A percentile compares a stretch with the other conserved stretches of the same genome.
These are phyloP conservation scores for Forbesichthys papilliferus DNA, from an alignment of 2,113 vertebrate species.

Conservation along the genomic window DNA sequence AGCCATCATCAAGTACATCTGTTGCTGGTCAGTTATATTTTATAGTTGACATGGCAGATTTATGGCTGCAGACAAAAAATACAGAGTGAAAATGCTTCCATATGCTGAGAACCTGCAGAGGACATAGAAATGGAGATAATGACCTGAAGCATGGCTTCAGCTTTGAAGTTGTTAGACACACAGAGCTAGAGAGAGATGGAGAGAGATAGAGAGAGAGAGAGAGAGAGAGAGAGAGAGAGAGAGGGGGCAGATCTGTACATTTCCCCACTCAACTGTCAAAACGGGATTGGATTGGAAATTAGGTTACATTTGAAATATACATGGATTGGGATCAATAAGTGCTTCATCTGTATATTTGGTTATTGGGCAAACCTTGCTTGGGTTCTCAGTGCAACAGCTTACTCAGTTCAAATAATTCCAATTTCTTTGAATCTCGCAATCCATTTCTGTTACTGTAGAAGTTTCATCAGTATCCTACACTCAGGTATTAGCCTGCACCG, in stretches of 20 bases:
- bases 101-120: conserved; percentile 73
- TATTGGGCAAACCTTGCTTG: conserved; percentile 50
- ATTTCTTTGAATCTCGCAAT: conserved; percentile 10
- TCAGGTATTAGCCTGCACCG: neutral
- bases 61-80: conserved; percentile 65
- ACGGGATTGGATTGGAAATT: conserved; percentile 51
- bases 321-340: conserved; percentile 59
- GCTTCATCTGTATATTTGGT: conserved; percentile 66
- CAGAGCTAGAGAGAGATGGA: too few relatives aligned
- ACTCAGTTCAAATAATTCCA: too few relatives aligned
- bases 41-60: conserved; percentile 80
- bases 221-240: conserved; percentile 20
- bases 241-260: too few relatives aligned
- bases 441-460: neutral
- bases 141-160: conserved; percentile 62
- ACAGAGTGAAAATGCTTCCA: conserved; percentile 77
- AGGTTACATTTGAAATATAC: conserved; percentile 58
- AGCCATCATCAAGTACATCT: conserved; percentile 71
- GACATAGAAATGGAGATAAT: conserved; percentile 77
- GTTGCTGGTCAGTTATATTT: conserved; percentile 76
- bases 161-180: conserved; percentile 64
- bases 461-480: neutral
- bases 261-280: too few relatives aligned
- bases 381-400: conserved; percentile 21
- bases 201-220: conserved; percentile 26